Base-by-base conservation (phyloP, 2,797 vertebrate species). In the Tadarida brasiliensis region DNA sequence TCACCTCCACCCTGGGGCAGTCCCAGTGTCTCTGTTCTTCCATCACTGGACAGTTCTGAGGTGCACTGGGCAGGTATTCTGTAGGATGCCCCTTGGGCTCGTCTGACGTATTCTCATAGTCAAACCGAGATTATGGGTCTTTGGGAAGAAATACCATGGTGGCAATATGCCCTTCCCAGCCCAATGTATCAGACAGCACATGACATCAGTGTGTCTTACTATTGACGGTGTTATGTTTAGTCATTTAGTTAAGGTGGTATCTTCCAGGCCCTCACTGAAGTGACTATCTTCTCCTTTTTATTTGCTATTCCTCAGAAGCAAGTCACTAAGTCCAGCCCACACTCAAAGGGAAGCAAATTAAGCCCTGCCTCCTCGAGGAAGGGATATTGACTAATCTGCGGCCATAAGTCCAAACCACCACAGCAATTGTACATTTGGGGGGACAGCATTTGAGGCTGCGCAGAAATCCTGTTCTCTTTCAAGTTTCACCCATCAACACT, bases 91-190 rank as follows among this genome's bases (percentile, higher is more conserved):
- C 59, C 30, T 76, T 70, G 35, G 73, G 24, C 47, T 35, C 24
- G 7, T 63, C 49, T 35, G 30, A 11, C 11, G 15, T 15, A 57
- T 19, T 15, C 39, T 61, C 51, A 15, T 35, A 57, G 35, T 19
- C 35, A 33, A 35, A 35, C 63, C 2, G 39, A n/a, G 59, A 3
- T 35, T 24, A 28, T 12, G 24, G 49, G 16, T 17, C 57, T 67
- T 30, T n/a, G 17, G 77, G 47, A 30, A 65, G 35, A 22, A 76
- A 57, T 4, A 11, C 16, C 2, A 11, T 0, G 2, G 47, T 35
- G 20, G 68, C 7, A 3, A 54, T 12, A 54, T 0, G 4, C 10
- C 39, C n/a, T 35, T n/a, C 19, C 59, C 7, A 14, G 5, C 30
- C 59, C 16, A 19, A 9, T 26, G 2, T 14, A 22, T 24, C 39